Conservation (phyloP, 2,888 invertebrate species). For the Ischnura elegans region DNA sequence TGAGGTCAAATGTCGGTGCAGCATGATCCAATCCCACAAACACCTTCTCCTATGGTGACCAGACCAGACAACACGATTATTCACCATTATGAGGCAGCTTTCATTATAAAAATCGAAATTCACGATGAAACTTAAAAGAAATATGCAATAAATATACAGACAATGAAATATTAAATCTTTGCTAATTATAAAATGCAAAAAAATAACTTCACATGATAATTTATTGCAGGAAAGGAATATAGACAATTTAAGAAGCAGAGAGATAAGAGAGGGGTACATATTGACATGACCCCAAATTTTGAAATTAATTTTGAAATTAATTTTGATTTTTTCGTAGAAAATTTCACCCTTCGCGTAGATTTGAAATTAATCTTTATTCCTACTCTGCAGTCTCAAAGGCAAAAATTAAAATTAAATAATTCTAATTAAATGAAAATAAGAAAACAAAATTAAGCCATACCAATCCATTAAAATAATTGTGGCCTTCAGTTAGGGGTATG, state of each 20-base stretch:
- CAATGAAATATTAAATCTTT: neutral
- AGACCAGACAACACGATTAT: no score
- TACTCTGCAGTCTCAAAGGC: neutral
- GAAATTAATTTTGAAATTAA: neutral
- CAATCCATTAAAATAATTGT: slow-evolving; percentile 41
- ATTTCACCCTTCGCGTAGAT: no score
- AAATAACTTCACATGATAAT: neutral
- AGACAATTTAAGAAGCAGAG: neutral
- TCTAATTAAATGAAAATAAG: neutral
- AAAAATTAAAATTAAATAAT: neutral
- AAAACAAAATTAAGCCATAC: slow-evolving; percentile 28
- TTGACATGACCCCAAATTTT: neutral
- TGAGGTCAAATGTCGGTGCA: slow-evolving; percentile 87
- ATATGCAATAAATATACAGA: neutral
- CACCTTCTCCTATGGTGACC: slow-evolving; percentile 83
- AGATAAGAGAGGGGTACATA: neutral
- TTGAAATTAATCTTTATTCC: neutral
- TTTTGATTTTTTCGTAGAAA: no score
- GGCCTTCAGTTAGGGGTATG: slow-evolving; percentile 36
- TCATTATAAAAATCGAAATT: slow-evolving; percentile 19
- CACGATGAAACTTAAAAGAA: neutral
- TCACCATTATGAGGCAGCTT: neutral
- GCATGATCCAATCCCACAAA: slow-evolving; percentile 89
- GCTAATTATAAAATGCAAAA: neutral
- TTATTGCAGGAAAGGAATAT: neutral